These are phyloP conservation scores for Propsilocerus akamusi DNA, from an alignment of 1,140 invertebrate species.

Conservation along the genomic window DNA sequence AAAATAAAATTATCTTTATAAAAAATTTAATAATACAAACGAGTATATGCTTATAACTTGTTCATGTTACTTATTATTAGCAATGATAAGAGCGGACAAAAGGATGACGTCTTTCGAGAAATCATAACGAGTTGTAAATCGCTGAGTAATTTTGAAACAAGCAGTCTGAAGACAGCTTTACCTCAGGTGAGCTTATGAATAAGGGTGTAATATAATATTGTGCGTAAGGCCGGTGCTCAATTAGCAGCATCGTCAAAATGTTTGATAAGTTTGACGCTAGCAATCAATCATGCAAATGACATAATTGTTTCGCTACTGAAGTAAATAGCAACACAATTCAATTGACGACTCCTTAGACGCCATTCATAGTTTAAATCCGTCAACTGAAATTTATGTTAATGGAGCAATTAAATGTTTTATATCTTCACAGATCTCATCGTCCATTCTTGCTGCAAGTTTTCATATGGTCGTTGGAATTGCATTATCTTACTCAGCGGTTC, in stretches of 20 bases:
- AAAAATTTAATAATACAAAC: no score
- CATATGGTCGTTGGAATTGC: conserved; percentile 34
- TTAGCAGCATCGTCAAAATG: no score
- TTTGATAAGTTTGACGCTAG: no score
- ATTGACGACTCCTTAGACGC: background rate
- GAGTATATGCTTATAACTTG: no score
- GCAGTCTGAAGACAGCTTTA: conserved; percentile 14
- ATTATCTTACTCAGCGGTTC: conserved; percentile 33
- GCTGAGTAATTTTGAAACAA: conserved; percentile 19
- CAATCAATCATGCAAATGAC: no score
- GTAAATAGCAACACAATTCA: background rate
- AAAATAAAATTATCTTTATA: no score
- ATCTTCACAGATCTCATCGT: conserved; percentile 26
- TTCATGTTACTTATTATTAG: no score
- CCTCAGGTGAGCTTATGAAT: conserved; percentile 24
- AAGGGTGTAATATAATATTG: no score
- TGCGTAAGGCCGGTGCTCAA: no score
- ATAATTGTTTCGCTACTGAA: background rate
- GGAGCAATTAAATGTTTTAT: background rate
- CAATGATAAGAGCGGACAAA: conserved; percentile 10
- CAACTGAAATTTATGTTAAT: background rate
- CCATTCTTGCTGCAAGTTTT: conserved; percentile 31
- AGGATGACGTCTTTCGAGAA: conserved; percentile 21
- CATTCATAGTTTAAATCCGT: background rate
- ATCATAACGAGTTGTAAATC: conserved; percentile 22